Conservation (phyloP, 2,888 invertebrate genomes). For the Cylloceria caligata region DNA sequence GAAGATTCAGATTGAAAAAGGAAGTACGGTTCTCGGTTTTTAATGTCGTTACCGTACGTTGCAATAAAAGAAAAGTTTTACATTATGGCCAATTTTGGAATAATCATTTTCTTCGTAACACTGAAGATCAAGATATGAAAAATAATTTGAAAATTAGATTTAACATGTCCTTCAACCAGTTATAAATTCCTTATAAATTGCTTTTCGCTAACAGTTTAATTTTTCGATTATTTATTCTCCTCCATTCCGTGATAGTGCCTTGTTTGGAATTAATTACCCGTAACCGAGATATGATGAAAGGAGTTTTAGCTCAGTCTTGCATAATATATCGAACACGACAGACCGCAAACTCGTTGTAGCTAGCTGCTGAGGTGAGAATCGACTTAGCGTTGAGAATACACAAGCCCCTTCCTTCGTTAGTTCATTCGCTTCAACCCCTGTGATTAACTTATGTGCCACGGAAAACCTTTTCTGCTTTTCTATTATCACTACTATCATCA, state of each 20-base stretch:
- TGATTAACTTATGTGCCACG: constrained; percentile 53
- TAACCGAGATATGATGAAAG: constrained; percentile 43
- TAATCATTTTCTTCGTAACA: background rate
- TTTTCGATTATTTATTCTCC: background rate
- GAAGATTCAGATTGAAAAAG: constrained; percentile 6
- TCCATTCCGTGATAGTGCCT: constrained; percentile 8
- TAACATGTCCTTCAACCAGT: background rate
- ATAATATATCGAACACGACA: constrained; percentile 57
- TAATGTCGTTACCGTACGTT: background rate
- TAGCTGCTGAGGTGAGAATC: background rate
- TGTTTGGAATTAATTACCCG: constrained; percentile 55
- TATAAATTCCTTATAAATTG: no score
- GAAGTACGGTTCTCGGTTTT: background rate
- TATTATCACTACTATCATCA: background rate
- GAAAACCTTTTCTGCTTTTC: constrained; percentile 48
- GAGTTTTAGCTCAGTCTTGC: constrained; percentile 39
- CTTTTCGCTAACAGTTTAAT: background rate
- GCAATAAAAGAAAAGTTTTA: background rate
- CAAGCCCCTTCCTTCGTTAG: constrained; percentile 37
- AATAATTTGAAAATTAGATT: background rate
- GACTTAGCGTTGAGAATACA: constrained; percentile 7
- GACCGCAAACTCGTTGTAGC: constrained; percentile 46
- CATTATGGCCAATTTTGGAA: background rate
- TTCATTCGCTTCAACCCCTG: constrained; percentile 26
- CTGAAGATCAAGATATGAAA: background rate